Evolutionary conservation across 1,140 invertebrate genomes (phyloP), one percentile per base, ranked within the genome.

Genomic region (Adelges cooleyi): DNA sequence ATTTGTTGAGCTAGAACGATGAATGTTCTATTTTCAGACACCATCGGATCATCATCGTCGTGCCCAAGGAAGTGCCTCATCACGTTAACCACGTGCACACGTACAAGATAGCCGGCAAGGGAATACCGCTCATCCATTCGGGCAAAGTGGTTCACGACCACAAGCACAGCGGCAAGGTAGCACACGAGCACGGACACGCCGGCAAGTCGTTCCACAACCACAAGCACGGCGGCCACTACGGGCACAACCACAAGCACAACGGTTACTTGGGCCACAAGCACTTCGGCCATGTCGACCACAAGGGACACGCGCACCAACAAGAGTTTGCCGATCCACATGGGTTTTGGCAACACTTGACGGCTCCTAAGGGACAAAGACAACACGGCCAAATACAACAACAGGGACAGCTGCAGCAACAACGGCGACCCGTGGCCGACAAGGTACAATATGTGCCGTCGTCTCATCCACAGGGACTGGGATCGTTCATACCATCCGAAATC

Each of bases 31-130:
- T n/a, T 33, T 17, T 3, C 23, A 62, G 56, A 48, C 56, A 62
- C 40, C 56, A 62, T 15, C 10, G 56, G 56, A 62, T 62, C 27
- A 62, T 62, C 23, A 62, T 62, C 10, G 56, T 62, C 40, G 42
- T 62, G 40, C 56, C 56, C 42, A 62, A 62, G 20, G 56, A 48
- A 22, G 9, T 62, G 9, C 56, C 56, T 3, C 56, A 62, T 1
- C 56, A 62, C 13, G 56, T 62, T 11, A 62, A 62, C 2, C 56
- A 62, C 40, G 40, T 62, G 38, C 56, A 62, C 25, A 62, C 42
- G 40, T 62, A 62, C 42, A 62, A 48, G 40, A 9, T 62, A 3
- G 25, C 56, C 17, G 56, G 13, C 10, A 62, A 62, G 6, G 56
- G 56, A 6, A 62, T 62, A 29, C 56, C 56, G n/a, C 17, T 62